Conservation (phyloP, 2,888 invertebrate genomes). For the Parascotia fuliginaria region DNA sequence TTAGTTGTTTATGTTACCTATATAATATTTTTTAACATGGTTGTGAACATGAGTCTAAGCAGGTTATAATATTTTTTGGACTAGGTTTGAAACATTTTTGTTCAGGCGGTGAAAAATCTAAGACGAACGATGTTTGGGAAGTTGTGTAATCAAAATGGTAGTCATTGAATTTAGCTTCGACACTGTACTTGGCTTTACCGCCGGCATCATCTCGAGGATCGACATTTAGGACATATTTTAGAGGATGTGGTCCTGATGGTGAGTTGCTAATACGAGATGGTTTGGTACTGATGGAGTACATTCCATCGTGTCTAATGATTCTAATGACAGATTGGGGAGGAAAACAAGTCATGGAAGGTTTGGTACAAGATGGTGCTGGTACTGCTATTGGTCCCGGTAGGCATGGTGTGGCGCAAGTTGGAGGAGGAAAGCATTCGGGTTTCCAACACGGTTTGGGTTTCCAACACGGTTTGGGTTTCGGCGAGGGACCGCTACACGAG, state of each 20-base stretch:
- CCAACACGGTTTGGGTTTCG: constrained; percentile 2
- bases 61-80: constrained; percentile 62
- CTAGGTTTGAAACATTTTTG: constrained; percentile 64
- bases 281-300: constrained; percentile 74
- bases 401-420: constrained; percentile 40
- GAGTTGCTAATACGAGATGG: constrained; percentile 71
- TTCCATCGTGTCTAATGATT: constrained; percentile 62
- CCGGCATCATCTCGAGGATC: constrained; percentile 38
- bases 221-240: constrained; percentile 76
- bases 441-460: too few relatives aligned
- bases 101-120: constrained; percentile 77
- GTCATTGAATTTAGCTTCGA: constrained; percentile 79
- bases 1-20: too few relatives aligned
- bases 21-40: too few relatives aligned
- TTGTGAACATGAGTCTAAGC: constrained; percentile 36
- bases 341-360: constrained; percentile 16
- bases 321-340: constrained; percentile 7
- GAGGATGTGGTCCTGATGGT: constrained; percentile 72
- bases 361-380: constrained; percentile 29
- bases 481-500: not conserved
- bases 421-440: not conserved
- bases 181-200: constrained; percentile 60
- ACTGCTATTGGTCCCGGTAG: not conserved
- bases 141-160: constrained; percentile 78
- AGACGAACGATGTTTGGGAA: constrained; percentile 73